Percentiles rank a stretch among this genome's conserved stretches.
These are phyloP conservation scores for Acestrorhynchus altus DNA, from an alignment of 2,797 vertebrate genomes.

Conservation along the genomic window DNA sequence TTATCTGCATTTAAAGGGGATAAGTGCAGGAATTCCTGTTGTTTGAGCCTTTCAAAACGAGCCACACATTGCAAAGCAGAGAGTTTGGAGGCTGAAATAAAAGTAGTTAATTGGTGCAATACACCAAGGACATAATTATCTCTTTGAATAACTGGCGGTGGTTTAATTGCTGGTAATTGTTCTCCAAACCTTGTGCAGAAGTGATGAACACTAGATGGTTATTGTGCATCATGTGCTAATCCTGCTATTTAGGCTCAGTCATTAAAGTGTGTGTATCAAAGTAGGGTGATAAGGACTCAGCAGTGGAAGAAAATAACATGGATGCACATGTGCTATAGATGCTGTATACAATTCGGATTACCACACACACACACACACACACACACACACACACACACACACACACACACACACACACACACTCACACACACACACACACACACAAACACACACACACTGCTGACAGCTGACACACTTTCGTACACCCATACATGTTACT, in stretches of 20 bases:
- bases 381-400: constrained; percentile 25
- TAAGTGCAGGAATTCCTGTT: constrained; percentile 55
- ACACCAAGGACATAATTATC: constrained; percentile 80
- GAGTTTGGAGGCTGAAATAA: constrained; percentile 68
- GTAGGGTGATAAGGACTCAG: constrained; percentile 54
- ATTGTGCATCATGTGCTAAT: constrained; percentile 82
- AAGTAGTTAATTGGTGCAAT: constrained; percentile 85
- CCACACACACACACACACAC: constrained; percentile 12
- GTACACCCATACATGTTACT: constrained; percentile 16
- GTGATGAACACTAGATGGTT: constrained; percentile 83
- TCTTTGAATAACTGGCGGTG: constrained; percentile 76
- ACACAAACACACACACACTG: no score
- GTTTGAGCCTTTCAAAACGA: constrained; percentile 53
- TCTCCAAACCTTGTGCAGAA: constrained; percentile 84
- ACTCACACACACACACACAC: no score
- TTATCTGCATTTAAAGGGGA: constrained; percentile 39
- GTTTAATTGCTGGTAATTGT: constrained; percentile 92
- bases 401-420: constrained; percentile 12
- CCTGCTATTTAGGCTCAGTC: constrained; percentile 81
- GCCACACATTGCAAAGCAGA: constrained; percentile 48
- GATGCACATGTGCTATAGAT: background rate
- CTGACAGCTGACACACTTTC: no score
- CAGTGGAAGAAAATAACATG: constrained; percentile 40
- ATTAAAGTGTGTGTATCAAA: constrained; percentile 78
- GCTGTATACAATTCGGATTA: background rate